Percentiles rank a stretch among this genome's conserved stretches.
These are phyloP conservation scores for Lottia gigantea DNA, from an alignment of 2,888 invertebrate genomes.

Conservation along the genomic window DNA sequence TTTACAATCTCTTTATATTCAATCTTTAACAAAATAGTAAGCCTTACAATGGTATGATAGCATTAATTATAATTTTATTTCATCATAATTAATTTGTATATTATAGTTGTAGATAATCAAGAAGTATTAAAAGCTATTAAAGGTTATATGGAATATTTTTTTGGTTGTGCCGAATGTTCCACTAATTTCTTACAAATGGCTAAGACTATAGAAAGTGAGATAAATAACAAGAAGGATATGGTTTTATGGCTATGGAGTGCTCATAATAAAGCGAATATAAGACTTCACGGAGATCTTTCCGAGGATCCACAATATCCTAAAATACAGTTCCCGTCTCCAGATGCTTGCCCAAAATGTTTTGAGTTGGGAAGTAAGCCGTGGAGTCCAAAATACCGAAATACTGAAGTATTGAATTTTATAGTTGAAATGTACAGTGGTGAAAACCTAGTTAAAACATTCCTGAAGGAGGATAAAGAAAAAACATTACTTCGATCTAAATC, in stretches of 20 bases:
- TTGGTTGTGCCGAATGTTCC: slow-evolving; percentile 92
- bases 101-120: slow-evolving; percentile 28
- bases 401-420: slow-evolving; percentile 47
- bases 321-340: slow-evolving; percentile 82
- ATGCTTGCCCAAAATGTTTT: slow-evolving; percentile 74
- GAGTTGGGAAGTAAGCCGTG: not conserved
- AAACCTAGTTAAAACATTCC: slow-evolving; percentile 32
- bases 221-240: slow-evolving; percentile 78
- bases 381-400: slow-evolving; percentile 36
- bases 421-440: slow-evolving; percentile 45
- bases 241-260: slow-evolving; percentile 94
- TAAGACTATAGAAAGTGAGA: slow-evolving; percentile 76
- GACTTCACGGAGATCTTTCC: slow-evolving; percentile 84
- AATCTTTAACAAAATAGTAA: too few species aligned
- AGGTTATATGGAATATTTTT: slow-evolving; percentile 86
- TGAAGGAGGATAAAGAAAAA: slow-evolving; percentile 10
- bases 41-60: too few species aligned
- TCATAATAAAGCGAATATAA: slow-evolving; percentile 88
- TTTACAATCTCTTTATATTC: too few species aligned
- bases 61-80: too few species aligned
- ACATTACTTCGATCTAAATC: slow-evolving; percentile 10
- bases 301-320: slow-evolving; percentile 93
- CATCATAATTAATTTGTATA: slow-evolving; percentile 4
- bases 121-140: slow-evolving; percentile 45
- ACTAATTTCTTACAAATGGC: slow-evolving; percentile 91